Evolutionary conservation across 2,888 invertebrate species (phyloP).

Genomic region (Acheta domesticus): DNA sequence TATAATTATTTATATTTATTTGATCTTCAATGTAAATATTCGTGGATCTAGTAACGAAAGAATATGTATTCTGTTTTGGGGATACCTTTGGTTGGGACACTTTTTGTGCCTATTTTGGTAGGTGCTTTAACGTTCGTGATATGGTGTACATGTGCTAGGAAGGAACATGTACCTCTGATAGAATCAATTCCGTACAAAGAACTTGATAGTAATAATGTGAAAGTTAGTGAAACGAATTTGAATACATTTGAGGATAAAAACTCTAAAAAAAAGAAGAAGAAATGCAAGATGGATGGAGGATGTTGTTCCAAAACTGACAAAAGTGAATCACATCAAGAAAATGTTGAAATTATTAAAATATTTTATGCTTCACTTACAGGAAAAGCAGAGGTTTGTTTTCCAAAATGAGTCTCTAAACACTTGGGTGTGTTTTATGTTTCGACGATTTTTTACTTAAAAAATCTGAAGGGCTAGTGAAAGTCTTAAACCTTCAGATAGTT

Average conservation of each 20-base stretch:
- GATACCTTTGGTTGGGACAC: conserved; percentile 30
- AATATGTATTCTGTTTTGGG: conserved; percentile 32
- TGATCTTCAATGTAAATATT: no score
- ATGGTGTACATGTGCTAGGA: conserved; percentile 22
- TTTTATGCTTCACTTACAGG: conserved; percentile 31
- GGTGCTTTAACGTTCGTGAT: conserved; percentile 22
- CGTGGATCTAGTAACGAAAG: no score
- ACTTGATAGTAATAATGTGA: neutral
- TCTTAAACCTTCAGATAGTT: neutral
- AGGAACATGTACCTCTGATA: neutral
- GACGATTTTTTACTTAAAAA: neutral
- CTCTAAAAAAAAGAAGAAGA: conserved; percentile 19
- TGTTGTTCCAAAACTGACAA: conserved; percentile 30
- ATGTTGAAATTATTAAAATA: conserved; percentile 29
- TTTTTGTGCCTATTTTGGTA: conserved; percentile 28
- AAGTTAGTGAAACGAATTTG: neutral
- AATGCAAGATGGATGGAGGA: conserved; percentile 29
- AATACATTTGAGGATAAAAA: neutral
- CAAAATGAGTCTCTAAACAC: no score
- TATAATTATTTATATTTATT: no score
- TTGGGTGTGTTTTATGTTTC: neutral
- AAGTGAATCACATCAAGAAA: conserved; percentile 19
- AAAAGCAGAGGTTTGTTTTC: conserved; percentile 31
- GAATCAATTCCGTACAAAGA: neutral
- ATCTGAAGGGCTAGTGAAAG: no score